Evolutionary conservation across 2,113 vertebrate species (phyloP).

Genomic region (Meriones unguiculatus): DNA sequence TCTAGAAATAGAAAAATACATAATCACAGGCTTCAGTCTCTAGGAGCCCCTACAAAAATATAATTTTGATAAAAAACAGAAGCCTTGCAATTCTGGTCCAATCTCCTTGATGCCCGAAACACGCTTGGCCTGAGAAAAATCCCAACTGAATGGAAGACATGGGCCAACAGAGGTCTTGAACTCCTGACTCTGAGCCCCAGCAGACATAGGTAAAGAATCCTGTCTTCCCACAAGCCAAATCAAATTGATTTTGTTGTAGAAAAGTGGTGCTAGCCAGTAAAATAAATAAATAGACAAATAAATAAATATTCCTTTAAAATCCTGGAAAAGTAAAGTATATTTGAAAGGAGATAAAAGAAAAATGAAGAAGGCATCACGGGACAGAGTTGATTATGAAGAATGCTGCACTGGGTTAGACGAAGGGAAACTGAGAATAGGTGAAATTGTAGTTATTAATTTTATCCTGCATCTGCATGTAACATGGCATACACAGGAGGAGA

Average conservation of each 20-base stretch:
- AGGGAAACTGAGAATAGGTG: neutral
- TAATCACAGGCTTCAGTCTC: neutral
- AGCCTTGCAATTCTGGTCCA: neutral
- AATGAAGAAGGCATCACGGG: neutral
- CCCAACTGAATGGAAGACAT: neutral
- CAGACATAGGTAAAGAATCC: neutral
- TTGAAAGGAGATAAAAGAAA: neutral
- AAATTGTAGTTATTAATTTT: neutral
- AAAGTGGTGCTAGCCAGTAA: neutral
- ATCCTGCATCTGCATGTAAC: neutral
- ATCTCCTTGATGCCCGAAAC: too few species aligned
- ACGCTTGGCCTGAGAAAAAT: neutral
- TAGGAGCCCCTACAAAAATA: neutral
- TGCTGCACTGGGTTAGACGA: neutral
- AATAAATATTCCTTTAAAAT: neutral
- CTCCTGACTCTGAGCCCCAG: neutral
- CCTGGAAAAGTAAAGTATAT: neutral
- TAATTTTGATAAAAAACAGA: neutral
- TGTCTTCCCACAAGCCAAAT: neutral
- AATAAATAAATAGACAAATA: neutral
- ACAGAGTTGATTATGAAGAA: neutral
- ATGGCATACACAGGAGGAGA: too few species aligned
- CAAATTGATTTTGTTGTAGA: neutral
- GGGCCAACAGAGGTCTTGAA: neutral
- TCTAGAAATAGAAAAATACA: neutral